Evolutionary conservation across 2,888 invertebrate species (phyloP).

Genomic region (Rhamnusium bicolor): DNA sequence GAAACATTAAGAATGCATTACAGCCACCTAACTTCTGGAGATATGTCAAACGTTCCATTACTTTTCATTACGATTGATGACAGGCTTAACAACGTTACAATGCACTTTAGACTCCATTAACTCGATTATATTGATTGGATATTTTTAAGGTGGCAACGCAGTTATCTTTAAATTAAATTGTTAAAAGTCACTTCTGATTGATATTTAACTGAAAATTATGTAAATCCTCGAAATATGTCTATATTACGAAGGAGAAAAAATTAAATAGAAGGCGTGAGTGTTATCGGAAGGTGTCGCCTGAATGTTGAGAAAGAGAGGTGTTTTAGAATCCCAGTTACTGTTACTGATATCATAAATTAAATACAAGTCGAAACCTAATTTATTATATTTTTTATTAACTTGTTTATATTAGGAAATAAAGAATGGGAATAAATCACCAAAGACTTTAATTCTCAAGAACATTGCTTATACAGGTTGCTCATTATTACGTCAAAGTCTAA

Average conservation of each 20-base stretch:
- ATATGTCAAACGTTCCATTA: constrained; percentile 27
- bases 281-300: background rate
- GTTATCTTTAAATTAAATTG: constrained; percentile 32
- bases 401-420: background rate
- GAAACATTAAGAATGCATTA: constrained; percentile 30
- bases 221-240: background rate
- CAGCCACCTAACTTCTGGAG: background rate
- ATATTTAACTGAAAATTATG: constrained; percentile 14
- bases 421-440: background rate
- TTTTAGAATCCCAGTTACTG: background rate
- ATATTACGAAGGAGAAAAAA: constrained; percentile 15
- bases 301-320: background rate
- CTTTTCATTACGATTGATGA: constrained; percentile 32
- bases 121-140: constrained; percentile 26
- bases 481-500: too few relatives aligned
- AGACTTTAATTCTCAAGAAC: background rate
- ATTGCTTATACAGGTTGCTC: too few relatives aligned
- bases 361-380: background rate
- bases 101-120: constrained; percentile 31
- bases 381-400: background rate
- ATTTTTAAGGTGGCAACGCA: constrained; percentile 24
- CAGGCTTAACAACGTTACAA: constrained; percentile 19
- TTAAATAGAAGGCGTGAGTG: background rate
- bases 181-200: constrained; percentile 16
- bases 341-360: background rate